phyloP scores from a whole-genome alignment of 2,797 vertebrate genomes.

The Echiichthys vipera region DNA sequence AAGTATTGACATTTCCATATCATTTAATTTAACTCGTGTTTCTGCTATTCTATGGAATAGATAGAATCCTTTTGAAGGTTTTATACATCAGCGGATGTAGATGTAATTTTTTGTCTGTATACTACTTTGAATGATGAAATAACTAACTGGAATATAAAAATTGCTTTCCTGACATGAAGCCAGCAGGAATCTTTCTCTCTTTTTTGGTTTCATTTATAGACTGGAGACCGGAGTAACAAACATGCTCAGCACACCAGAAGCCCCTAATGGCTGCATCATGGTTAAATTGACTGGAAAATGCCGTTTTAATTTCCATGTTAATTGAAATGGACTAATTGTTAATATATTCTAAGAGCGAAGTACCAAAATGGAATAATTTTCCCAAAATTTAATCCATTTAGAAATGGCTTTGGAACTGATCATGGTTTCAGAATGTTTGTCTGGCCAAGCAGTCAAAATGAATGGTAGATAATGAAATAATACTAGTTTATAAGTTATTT shows the following conservation, averaged over 20 bases:
- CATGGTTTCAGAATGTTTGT: constrained; percentile 56
- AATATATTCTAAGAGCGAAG: constrained; percentile 89
- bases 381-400: constrained; percentile 75
- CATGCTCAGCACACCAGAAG: constrained; percentile 77
- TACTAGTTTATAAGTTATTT: constrained; percentile 57
- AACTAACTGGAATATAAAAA: constrained; percentile 40
- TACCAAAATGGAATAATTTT: constrained; percentile 80
- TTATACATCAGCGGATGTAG: no score
- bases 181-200: constrained; percentile 47
- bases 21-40: neutral
- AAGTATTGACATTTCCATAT: neutral
- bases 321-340: constrained; percentile 98
- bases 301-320: constrained; percentile 98
- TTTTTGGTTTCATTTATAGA: constrained; percentile 57
- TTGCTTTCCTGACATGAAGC: constrained; percentile 24
- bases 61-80: neutral
- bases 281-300: constrained; percentile 99
- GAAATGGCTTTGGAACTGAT: constrained; percentile 68
- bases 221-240: constrained; percentile 65
- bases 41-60: neutral
- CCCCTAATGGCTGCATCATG: constrained; percentile 90
- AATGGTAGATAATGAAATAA: constrained; percentile 56
- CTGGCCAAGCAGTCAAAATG: constrained; percentile 53
- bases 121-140: constrained; percentile 6
- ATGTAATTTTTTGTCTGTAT: neutral